Percentiles rank a stretch among this genome's conserved stretches.
These are phyloP conservation scores for Sesamia nonagrioides DNA, from an alignment of 1,140 invertebrate species.

Conservation along the genomic window DNA sequence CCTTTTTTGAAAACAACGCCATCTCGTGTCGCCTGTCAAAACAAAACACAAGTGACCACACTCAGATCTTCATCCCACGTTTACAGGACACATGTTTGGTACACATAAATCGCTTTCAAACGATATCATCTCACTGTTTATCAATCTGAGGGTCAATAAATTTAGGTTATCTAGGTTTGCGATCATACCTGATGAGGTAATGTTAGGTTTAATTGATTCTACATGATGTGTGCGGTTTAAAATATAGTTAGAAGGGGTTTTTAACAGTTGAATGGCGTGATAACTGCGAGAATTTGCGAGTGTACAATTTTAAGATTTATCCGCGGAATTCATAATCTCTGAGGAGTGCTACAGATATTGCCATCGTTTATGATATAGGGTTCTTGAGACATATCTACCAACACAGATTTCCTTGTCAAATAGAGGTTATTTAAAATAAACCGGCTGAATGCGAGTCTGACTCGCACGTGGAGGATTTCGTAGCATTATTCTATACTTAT, in stretches of 20 bases:
- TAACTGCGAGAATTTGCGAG: too few species aligned
- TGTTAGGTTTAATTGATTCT: constrained; percentile 20
- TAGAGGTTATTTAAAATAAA: too few species aligned
- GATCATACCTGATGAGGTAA: constrained; percentile 15
- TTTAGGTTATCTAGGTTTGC: constrained; percentile 22
- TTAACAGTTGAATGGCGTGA: neutral
- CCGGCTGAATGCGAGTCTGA: too few species aligned
- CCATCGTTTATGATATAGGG: too few species aligned
- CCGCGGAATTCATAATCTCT: too few species aligned
- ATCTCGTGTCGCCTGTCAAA: constrained; percentile 29
- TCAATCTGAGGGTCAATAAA: constrained; percentile 44
- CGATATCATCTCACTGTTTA: constrained; percentile 51
- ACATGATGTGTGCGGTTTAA: neutral
- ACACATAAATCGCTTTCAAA: constrained; percentile 43
- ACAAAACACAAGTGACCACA: constrained; percentile 39
- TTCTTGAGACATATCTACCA: too few species aligned
- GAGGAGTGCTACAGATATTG: too few species aligned
- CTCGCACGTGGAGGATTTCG: too few species aligned
- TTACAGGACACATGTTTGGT: constrained; percentile 6
- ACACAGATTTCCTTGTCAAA: too few species aligned
- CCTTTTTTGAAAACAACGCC: constrained; percentile 32
- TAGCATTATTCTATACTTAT: too few species aligned
- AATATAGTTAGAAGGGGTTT: neutral
- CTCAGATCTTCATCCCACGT: constrained; percentile 50
- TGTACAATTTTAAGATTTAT: too few species aligned